Conservation (phyloP, 2,113 vertebrate species). For the Protobothrops mucrosquamatus region DNA sequence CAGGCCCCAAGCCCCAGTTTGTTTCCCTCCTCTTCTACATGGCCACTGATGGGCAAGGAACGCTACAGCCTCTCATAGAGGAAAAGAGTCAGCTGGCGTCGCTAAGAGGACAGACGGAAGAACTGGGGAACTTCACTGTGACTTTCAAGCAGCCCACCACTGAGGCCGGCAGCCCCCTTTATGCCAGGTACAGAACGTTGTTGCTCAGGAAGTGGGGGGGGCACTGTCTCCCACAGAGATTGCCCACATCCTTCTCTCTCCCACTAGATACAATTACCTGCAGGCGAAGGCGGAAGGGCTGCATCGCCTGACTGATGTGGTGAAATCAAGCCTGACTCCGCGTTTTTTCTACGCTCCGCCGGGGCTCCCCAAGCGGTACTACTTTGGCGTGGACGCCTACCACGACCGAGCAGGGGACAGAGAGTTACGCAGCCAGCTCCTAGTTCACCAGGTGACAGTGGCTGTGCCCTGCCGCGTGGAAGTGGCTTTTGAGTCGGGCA, state of each 20-base stretch:
- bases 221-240: too few relatives aligned
- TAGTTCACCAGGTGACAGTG: slow-evolving; percentile 90
- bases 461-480: slow-evolving; percentile 81
- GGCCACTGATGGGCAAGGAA: slow-evolving; percentile 85
- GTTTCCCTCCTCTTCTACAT: slow-evolving; percentile 92
- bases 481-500: slow-evolving; percentile 87
- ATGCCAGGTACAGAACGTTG: slow-evolving; percentile 75
- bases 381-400: slow-evolving; percentile 74
- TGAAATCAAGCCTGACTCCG: slow-evolving; percentile 79
- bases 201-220: neutral
- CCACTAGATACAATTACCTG: slow-evolving; percentile 84
- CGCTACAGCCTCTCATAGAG: slow-evolving; percentile 74
- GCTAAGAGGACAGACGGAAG: slow-evolving; percentile 78
- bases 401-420: slow-evolving; percentile 64
- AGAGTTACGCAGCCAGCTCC: slow-evolving; percentile 69
- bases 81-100: slow-evolving; percentile 71
- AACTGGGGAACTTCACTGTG: slow-evolving; percentile 87
- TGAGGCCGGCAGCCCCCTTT: slow-evolving; percentile 67
- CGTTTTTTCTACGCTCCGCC: slow-evolving; percentile 75
- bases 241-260: slow-evolving; percentile 14
- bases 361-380: slow-evolving; percentile 74
- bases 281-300: slow-evolving; percentile 78
- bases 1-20: slow-evolving; percentile 64
- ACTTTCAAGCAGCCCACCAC: slow-evolving; percentile 79
- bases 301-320: slow-evolving; percentile 84